These are phyloP conservation scores for Forficula auricularia DNA, from an alignment of 1,140 invertebrate species.

Conservation along the genomic window DNA sequence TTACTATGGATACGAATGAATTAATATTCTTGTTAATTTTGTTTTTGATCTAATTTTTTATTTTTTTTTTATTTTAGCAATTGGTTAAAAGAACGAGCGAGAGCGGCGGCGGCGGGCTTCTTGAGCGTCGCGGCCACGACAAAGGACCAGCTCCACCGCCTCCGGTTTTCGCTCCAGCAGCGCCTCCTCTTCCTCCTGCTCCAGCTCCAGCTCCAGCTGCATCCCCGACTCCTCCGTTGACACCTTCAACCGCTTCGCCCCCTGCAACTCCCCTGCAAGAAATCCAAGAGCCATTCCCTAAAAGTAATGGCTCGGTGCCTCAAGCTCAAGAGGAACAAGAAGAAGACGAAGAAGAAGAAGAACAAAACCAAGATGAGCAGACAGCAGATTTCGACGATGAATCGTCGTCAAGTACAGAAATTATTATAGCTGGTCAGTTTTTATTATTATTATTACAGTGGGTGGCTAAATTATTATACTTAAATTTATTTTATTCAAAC, in stretches of 20 bases:
- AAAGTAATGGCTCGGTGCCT: background rate
- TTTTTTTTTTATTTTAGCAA: constrained; percentile 9
- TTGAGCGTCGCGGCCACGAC: constrained; percentile 26
- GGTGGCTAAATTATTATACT: too few species aligned
- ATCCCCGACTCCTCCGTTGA: constrained; percentile 6
- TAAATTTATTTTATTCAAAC: too few species aligned
- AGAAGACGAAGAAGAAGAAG: constrained; percentile 1
- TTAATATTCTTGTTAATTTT: too few species aligned
- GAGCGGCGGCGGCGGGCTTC: constrained; percentile 8
- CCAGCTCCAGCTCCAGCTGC: constrained; percentile 13
- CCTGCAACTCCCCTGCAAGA: constrained; percentile 10
- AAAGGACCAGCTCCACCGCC: constrained; percentile 53
- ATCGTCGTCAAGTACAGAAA: background rate
- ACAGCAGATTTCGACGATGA: background rate
- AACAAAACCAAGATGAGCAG: background rate
- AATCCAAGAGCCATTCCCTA: too few species aligned
- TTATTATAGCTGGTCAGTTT: constrained; percentile 1
- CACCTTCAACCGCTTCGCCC: constrained; percentile 3
- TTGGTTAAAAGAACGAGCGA: background rate
- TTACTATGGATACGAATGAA: too few species aligned
- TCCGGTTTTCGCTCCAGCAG: constrained; percentile 20
- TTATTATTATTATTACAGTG: too few species aligned
- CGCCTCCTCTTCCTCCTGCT: constrained; percentile 21
- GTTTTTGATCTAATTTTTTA: constrained; percentile 6
- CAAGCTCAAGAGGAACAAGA: background rate